Evolutionary conservation across 1,140 invertebrate genomes (phyloP).

Genomic region (Bombus sylvicola): DNA sequence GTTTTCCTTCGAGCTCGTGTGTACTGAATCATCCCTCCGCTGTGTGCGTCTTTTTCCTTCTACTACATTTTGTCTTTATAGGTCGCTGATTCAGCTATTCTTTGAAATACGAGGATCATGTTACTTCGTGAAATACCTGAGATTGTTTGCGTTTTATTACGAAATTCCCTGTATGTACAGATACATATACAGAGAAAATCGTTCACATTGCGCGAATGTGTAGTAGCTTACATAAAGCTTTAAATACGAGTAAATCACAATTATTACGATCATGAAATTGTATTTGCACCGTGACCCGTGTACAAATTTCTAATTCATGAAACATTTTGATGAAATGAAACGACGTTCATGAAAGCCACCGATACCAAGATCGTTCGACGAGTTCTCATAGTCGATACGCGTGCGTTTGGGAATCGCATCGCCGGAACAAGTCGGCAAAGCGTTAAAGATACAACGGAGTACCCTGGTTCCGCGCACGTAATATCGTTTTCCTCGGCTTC

Average conservation of each 20-base stretch:
- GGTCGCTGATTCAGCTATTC: neutral
- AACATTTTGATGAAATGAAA: no score
- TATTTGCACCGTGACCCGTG: no score
- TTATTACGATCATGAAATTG: no score
- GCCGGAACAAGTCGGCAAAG: neutral
- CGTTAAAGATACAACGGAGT: neutral
- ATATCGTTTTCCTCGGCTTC: conserved; percentile 19
- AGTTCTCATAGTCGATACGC: no score
- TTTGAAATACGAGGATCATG: neutral
- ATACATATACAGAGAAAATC: neutral
- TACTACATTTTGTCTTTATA: neutral
- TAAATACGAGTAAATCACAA: no score
- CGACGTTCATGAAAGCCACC: no score
- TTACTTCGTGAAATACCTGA: neutral
- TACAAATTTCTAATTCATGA: no score
- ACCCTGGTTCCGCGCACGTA: conserved; percentile 17
- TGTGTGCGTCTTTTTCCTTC: neutral
- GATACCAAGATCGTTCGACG: neutral
- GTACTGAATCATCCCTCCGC: neutral
- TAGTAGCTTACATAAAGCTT: no score
- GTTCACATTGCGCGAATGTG: neutral
- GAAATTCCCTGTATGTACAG: no score
- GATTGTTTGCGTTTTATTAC: neutral
- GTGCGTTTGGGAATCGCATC: neutral
- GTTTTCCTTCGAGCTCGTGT: neutral